Evolutionary conservation across 1,140 invertebrate genomes (phyloP), one percentile per base, ranked within the genome.

Genomic region (Hycleus cichorii): DNA sequence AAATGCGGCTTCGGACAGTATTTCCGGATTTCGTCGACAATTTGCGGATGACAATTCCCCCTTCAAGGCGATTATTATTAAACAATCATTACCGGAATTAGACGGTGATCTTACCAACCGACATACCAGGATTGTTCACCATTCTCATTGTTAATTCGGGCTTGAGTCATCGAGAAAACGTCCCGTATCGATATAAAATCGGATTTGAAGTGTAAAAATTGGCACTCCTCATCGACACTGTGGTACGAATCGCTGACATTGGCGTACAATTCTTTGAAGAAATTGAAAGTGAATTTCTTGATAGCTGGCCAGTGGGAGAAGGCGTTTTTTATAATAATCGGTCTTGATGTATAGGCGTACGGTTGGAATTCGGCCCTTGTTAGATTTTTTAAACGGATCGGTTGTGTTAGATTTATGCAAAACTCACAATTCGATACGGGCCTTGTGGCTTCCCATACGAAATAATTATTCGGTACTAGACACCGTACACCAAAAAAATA

Each of bases 151-250:
- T 77, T 73, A 0, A 84, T 82, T 66, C 90, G 79, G 40, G 77
- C 77, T 38, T 81, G 70, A 1, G 81, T 80, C 87, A 92, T 90
- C 44, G 81, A 77, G 69, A 95, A 88, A 12, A 93, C 89, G 69
- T 95, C 85, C 52, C 78, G 75, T 39, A 95, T 70, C 39, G 82
- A 83, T 48, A 83, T 81, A 65, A 95, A 87, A 71, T 93, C 83
- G 11, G 91, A 93, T 72, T 89, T 86, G 69, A 95, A 95, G 54
- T 89, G 88, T 58, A 95, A 83, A 74, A 95, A 95, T 70, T 95
- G 91, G 68, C 93, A 95, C 51, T 88, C 86, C 55, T 86, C 81
- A 43, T 88, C 81, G 40, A 86, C 73, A 63, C 81, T 84, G 59
- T 81, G 81, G 70, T 87, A 83, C 53, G 84, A 80, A 40, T 81